A percentile compares a stretch with the other conserved stretches of the same genome.
Evolutionary conservation across 1,140 invertebrate species (phyloP).

Genomic region (Rhopalosiphum padi): DNA sequence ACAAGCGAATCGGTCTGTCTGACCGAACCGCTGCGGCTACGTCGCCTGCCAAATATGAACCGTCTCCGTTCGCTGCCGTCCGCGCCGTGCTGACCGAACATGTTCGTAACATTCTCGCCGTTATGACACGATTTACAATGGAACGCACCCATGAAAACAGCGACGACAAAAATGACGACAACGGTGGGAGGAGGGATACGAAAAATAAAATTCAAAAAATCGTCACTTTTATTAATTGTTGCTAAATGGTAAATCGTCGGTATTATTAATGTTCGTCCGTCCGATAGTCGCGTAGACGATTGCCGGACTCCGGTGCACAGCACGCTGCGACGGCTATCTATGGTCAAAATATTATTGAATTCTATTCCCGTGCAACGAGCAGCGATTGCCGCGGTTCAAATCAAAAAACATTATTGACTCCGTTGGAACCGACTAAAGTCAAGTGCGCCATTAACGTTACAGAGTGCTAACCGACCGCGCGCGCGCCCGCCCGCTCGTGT

Average conservation of each 20-base stretch:
- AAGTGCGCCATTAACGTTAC: slow-evolving; percentile 33
- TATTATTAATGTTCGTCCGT: neutral
- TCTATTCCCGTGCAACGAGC: neutral
- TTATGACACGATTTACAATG: slow-evolving; percentile 56
- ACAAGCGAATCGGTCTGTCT: slow-evolving; percentile 44
- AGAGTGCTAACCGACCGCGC: neutral
- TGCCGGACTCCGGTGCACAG: neutral
- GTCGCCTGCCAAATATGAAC: slow-evolving; percentile 29
- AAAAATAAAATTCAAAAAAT: neutral
- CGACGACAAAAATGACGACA: neutral
- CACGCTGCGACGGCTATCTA: neutral
- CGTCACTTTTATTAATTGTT: neutral
- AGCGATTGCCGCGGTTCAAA: neutral
- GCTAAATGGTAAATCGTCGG: neutral
- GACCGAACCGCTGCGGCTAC: slow-evolving; percentile 29
- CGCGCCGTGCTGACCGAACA: neutral
- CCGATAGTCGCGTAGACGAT: neutral
- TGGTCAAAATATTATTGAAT: neutral
- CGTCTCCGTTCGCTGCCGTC: neutral
- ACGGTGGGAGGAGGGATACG: neutral
- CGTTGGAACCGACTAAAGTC: neutral
- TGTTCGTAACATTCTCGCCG: slow-evolving; percentile 29
- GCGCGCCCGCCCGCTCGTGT: neutral
- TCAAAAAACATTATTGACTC: neutral
- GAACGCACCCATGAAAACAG: slow-evolving; percentile 51